Evolutionary conservation across 2,888 invertebrate species (phyloP).

Genomic region (Eudemis profundana): DNA sequence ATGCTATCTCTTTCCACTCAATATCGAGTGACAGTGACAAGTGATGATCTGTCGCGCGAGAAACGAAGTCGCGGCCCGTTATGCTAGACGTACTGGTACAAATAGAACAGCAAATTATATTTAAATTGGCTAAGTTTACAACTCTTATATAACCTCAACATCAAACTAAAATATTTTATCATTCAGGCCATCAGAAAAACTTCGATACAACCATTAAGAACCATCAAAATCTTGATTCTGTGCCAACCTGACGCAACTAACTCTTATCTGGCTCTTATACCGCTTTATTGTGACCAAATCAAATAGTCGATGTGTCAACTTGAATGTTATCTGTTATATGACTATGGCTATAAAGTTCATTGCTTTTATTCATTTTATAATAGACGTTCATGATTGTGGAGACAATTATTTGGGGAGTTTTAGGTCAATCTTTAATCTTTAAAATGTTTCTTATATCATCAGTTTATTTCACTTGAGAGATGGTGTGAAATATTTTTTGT

Average conservation of each 20-base stretch:
- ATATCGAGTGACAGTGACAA: no score
- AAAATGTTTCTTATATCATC: no score
- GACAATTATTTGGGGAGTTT: slow-evolving; percentile 1
- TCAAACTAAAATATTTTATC: slow-evolving; percentile 30
- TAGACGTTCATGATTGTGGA: slow-evolving; percentile 10
- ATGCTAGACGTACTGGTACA: no score
- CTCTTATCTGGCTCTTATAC: slow-evolving; percentile 29
- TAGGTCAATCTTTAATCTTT: no score
- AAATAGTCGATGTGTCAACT: slow-evolving; percentile 33
- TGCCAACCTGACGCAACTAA: slow-evolving; percentile 24
- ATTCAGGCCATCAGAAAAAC: slow-evolving; percentile 34
- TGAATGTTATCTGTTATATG: slow-evolving; percentile 38
- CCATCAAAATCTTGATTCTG: slow-evolving; percentile 21
- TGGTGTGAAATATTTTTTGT: no score
- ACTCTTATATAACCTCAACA: slow-evolving; percentile 10
- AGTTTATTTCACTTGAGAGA: no score
- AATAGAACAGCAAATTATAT: no score
- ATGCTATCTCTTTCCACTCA: no score
- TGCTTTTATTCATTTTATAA: no score
- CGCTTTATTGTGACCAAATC: slow-evolving; percentile 33
- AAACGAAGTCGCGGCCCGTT: no score
- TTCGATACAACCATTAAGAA: slow-evolving; percentile 32
- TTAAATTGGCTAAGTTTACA: not conserved
- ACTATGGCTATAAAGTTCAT: slow-evolving; percentile 20
- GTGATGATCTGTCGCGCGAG: no score